Conservation (phyloP, 2,797 vertebrate genomes). For the Aselliscus stoliczkanus region DNA sequence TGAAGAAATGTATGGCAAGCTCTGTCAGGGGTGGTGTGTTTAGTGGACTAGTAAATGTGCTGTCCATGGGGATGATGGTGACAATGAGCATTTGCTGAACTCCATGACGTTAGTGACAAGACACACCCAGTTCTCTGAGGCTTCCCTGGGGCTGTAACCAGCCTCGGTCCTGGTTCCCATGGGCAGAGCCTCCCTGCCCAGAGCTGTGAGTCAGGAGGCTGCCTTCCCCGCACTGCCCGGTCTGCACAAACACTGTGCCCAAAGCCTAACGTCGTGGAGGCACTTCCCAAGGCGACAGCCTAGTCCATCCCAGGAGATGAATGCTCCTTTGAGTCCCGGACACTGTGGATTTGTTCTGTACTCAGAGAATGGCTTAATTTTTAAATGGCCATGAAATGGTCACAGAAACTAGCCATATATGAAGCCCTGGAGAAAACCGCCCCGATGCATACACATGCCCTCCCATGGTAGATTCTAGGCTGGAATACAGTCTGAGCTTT, state of each 20-base stretch:
- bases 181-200: neutral
- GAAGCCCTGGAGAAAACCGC: neutral
- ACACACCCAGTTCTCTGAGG: fast-evolving
- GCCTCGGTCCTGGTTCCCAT: neutral
- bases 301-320: neutral
- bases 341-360: neutral
- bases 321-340: neutral
- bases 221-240: fast-evolving
- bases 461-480: neutral
- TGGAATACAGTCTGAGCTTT: fast-evolving
- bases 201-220: fast-evolving
- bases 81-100: fast-evolving
- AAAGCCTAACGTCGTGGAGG: fast-evolving
- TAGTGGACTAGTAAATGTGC: fast-evolving
- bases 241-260: neutral
- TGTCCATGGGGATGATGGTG: neutral
- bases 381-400: neutral
- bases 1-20: fast-evolving
- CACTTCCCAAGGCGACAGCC: neutral
- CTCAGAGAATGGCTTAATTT: neutral
- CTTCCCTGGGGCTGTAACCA: neutral
- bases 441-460: fast-evolving
- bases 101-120: neutral
- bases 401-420: neutral
- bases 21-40: neutral